phyloP scores from a whole-genome alignment of 2,113 vertebrate genomes.

The Myxocyprinus asiaticus region DNA sequence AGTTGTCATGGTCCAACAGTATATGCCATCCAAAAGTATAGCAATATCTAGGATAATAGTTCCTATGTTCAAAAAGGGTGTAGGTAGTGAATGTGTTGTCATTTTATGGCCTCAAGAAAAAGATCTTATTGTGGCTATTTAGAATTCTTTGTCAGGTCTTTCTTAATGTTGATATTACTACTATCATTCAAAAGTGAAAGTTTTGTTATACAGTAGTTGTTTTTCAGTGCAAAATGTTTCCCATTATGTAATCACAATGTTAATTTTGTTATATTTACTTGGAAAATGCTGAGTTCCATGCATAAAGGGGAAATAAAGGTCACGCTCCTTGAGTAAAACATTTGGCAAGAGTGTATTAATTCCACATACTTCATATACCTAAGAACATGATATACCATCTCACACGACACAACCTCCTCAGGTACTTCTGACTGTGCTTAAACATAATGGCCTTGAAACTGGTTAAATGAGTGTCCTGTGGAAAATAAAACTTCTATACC shows the following conservation, averaged over 20 bases:
- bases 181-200: conserved; percentile 14
- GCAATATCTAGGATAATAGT: conserved; percentile 86
- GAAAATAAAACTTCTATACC: no score
- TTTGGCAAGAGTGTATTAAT: not conserved
- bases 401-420: no score
- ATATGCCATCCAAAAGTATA: conserved; percentile 84
- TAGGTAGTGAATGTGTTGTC: conserved; percentile 68
- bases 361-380: not conserved
- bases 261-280: conserved; percentile 1
- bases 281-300: conserved; percentile 16
- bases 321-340: not conserved
- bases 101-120: conserved; percentile 34
- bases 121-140: conserved; percentile 29
- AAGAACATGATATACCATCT: not conserved
- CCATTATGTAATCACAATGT: not conserved
- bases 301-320: conserved; percentile 11
- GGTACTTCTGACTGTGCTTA: no score
- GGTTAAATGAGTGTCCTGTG: not conserved
- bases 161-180: conserved; percentile 48
- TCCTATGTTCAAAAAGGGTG: conserved; percentile 62
- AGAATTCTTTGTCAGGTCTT: conserved; percentile 38
- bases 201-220: conserved; percentile 7
- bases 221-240: conserved; percentile 4
- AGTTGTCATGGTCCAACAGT: conserved; percentile 64
- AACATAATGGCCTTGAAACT: not conserved